Conservation (phyloP, 2,113 vertebrate genomes). For the Rhipidura dahli region DNA sequence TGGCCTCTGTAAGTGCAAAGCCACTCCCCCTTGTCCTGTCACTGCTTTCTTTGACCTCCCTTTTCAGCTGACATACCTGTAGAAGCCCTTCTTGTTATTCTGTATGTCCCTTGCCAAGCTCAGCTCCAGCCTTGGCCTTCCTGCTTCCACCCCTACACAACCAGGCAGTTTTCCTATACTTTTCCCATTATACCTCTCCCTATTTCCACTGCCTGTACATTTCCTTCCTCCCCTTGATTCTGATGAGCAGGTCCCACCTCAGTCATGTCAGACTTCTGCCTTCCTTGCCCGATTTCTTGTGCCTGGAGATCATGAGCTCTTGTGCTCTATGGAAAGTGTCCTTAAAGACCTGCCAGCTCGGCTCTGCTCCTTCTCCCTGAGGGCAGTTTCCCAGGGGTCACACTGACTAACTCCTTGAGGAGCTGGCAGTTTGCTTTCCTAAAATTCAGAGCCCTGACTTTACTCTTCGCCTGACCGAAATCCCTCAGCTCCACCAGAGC, state of each 20-base stretch:
- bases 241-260: not conserved
- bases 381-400: not conserved
- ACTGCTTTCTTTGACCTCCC: not conserved
- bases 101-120: not conserved
- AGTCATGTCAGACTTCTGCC: not conserved
- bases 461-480: not conserved
- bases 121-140: not conserved
- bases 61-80: not conserved
- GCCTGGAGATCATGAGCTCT: not conserved
- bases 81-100: not conserved
- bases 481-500: not conserved
- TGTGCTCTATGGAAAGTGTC: not conserved
- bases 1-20: not conserved
- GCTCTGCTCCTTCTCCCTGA: not conserved
- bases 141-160: not conserved
- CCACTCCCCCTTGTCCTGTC: not conserved
- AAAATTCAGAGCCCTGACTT: not conserved
- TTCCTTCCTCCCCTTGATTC: not conserved
- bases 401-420: not conserved
- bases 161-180: accelerated
- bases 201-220: not conserved
- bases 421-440: not conserved
- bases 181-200: not conserved
- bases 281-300: not conserved
- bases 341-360: not conserved